Percentiles rank a stretch among this genome's conserved stretches.
Conservation (phyloP, 2,797 vertebrate genomes). For the Dryobates pubescens region DNA sequence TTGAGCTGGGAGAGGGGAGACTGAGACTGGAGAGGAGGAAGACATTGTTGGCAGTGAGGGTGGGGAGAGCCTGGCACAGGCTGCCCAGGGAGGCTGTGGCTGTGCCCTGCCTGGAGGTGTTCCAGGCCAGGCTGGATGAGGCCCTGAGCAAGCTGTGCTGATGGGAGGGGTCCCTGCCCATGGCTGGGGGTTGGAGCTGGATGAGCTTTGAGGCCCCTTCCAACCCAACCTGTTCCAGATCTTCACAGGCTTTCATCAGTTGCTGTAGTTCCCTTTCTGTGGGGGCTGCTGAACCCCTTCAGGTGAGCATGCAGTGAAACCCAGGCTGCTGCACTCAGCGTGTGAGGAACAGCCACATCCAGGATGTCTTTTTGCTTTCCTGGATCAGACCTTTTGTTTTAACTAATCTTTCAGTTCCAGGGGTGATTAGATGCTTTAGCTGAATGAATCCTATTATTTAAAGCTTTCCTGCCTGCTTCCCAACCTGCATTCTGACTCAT, state of each 20-base stretch:
- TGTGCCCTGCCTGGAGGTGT: too few species aligned
- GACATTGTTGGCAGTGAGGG: too few species aligned
- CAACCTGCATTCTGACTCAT: neutral
- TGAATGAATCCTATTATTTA: constrained; percentile 59
- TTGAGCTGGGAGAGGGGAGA: too few species aligned
- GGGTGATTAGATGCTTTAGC: constrained; percentile 34
- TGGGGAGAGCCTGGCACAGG: too few species aligned
- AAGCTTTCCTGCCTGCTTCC: constrained; percentile 12
- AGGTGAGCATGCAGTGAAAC: neutral
- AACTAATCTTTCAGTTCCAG: constrained; percentile 53
- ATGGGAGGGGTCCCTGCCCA: too few species aligned
- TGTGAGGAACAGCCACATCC: neutral
- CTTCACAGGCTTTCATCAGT: neutral
- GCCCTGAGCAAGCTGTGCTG: too few species aligned
- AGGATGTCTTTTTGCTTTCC: neutral
- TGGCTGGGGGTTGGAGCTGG: too few species aligned
- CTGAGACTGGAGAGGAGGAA: too few species aligned
- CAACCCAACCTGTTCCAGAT: too few species aligned
- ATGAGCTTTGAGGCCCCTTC: too few species aligned
- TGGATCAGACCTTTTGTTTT: constrained; percentile 35
- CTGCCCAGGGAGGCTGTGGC: too few species aligned
- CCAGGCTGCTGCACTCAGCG: neutral
- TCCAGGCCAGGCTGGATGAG: too few species aligned
- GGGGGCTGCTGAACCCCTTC: neutral
- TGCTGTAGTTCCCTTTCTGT: neutral